Evolutionary conservation across 2,797 vertebrate genomes (phyloP).

Genomic region (Cheirogaleus major): DNA sequence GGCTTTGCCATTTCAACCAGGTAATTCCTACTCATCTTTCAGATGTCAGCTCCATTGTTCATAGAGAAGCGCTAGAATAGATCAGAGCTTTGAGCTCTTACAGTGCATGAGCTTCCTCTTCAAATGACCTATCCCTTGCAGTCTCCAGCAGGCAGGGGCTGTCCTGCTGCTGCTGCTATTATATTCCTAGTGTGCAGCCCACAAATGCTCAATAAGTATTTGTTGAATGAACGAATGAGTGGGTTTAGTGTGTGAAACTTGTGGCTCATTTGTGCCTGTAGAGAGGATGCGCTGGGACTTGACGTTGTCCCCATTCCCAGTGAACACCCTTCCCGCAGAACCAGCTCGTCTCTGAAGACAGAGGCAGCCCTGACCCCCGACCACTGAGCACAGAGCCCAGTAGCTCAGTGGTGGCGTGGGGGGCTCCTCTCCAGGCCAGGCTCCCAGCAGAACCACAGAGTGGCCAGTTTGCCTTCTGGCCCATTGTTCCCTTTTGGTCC

Average conservation of each 20-base stretch:
- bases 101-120: not conserved
- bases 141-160: not conserved
- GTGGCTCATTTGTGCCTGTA: not conserved
- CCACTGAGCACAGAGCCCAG: not conserved
- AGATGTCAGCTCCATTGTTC: not conserved
- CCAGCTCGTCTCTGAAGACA: not conserved
- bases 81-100: not conserved
- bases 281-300: not conserved
- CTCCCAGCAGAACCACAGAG: not conserved
- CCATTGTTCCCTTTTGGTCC: not conserved
- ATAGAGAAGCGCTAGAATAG: not conserved
- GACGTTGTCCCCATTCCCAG: not conserved
- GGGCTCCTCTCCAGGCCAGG: not conserved
- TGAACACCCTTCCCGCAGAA: not conserved
- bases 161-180: not conserved
- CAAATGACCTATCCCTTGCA: not conserved
- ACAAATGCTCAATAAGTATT: constrained; percentile 57
- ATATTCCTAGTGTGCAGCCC: not conserved
- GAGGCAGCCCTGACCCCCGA: not conserved
- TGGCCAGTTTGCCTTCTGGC: not conserved
- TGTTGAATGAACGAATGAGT: constrained; percentile 67
- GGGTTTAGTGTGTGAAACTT: not conserved
- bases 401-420: not conserved
- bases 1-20: not conserved
- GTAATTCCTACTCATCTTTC: not conserved